Conservation (phyloP, 2,113 vertebrate genomes). For the Dipodomys merriami region DNA sequence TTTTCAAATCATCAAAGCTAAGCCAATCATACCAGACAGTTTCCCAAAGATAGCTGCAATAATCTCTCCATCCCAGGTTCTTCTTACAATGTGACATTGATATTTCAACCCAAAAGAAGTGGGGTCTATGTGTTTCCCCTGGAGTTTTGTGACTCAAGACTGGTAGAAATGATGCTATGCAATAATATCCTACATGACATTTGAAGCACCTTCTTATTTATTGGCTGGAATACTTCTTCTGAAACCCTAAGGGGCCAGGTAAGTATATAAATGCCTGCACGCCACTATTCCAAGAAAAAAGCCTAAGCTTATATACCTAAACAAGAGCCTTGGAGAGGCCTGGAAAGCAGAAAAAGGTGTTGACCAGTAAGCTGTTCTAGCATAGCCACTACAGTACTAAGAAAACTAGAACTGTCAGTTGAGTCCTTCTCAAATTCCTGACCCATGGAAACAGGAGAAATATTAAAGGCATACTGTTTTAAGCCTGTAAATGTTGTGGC, state of each 20-base stretch:
- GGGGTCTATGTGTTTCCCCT: neutral
- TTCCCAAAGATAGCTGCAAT: slow-evolving; percentile 30
- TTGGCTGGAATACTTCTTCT: neutral
- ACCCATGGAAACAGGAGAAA: neutral
- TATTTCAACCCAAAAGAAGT: neutral
- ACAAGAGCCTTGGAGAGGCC: neutral
- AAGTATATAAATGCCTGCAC: neutral
- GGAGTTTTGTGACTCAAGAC: neutral
- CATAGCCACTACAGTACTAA: neutral
- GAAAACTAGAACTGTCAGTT: neutral
- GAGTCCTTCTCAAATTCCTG: slow-evolving; percentile 9
- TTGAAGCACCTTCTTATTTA: neutral
- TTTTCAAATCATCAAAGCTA: neutral
- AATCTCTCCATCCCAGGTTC: neutral
- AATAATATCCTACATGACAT: neutral
- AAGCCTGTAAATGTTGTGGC: neutral
- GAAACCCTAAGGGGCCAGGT: neutral
- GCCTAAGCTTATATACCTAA: neutral
- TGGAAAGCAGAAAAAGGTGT: neutral
- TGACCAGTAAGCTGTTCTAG: neutral
- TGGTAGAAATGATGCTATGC: neutral
- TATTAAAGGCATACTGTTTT: neutral
- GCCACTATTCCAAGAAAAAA: neutral
- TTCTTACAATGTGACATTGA: neutral
- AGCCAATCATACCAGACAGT: neutral